Evolutionary conservation across 53 echinoderm and acorn worm species (phyloP).

Genomic region (Antedon mediterranea): DNA sequence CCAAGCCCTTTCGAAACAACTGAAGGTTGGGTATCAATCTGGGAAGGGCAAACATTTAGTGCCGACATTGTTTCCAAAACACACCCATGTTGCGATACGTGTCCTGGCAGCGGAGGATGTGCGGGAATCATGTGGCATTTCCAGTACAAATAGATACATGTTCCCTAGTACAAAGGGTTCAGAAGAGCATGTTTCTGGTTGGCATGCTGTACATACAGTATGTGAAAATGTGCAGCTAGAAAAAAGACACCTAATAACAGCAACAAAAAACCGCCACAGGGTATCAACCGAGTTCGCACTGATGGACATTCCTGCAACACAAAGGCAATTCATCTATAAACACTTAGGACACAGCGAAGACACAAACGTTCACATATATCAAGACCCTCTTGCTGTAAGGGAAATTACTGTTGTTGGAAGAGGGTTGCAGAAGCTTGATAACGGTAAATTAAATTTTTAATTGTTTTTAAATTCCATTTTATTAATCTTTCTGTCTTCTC

Average conservation of each 20-base stretch:
- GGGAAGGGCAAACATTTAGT: slow-evolving; percentile 35
- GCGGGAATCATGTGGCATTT: slow-evolving; percentile 3
- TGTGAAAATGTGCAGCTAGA: slow-evolving; percentile 22
- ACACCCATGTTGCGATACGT: slow-evolving; percentile 23
- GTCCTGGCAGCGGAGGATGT: slow-evolving; percentile 4
- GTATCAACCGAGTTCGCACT: slow-evolving; percentile 31
- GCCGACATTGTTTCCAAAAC: slow-evolving; percentile 28
- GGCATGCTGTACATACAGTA: slow-evolving; percentile 25
- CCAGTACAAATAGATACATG: slow-evolving; percentile 14
- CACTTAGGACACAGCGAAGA: slow-evolving; percentile 57
- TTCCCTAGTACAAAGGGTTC: slow-evolving; percentile 25
- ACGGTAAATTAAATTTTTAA: too few species aligned
- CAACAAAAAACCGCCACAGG: slow-evolving; percentile 43
- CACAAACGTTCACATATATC: slow-evolving; percentile 39
- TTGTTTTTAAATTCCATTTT: too few species aligned
- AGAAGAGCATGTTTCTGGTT: slow-evolving; percentile 38
- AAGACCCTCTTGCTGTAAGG: slow-evolving; percentile 46
- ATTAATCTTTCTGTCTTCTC: too few species aligned
- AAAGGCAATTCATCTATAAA: slow-evolving; percentile 35
- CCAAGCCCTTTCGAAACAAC: slow-evolving; percentile 1
- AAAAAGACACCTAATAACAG: slow-evolving; percentile 18
- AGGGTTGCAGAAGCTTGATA: slow-evolving; percentile 38
- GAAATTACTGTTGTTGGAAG: slow-evolving; percentile 48
- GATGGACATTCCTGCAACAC: slow-evolving; percentile 35
- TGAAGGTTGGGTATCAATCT: slow-evolving; percentile 15